Percentiles rank a stretch among this genome's conserved stretches.
These are phyloP conservation scores for Drosophila mercatorum DNA, from an alignment of 2,888 invertebrate species.

Conservation along the genomic window DNA sequence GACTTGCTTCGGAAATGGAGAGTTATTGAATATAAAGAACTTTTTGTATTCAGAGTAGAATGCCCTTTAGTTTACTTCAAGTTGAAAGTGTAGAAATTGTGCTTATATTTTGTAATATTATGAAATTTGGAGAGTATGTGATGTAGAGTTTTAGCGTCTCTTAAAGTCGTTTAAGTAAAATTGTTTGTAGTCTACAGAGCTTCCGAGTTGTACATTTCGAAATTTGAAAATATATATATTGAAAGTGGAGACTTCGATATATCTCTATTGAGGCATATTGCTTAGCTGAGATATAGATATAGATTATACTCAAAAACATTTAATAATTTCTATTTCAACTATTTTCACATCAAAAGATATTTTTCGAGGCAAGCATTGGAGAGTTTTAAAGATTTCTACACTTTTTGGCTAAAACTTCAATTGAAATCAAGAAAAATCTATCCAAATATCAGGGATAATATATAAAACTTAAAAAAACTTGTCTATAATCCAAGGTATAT, in stretches of 20 bases:
- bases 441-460: not conserved
- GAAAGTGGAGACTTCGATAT: not conserved
- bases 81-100: not conserved
- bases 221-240: too few relatives aligned
- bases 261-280: not conserved
- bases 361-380: too few relatives aligned
- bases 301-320: not conserved
- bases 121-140: not conserved
- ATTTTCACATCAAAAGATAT: not conserved
- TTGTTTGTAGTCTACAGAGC: too few relatives aligned
- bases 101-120: not conserved
- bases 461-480: not conserved
- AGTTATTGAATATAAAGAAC: not conserved
- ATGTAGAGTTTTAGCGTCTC: not conserved
- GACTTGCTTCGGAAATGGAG: not conserved
- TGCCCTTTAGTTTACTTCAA: too few relatives aligned
- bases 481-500: conserved; percentile 34
- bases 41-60: not conserved
- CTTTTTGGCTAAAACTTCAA: too few relatives aligned
- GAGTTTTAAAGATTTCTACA: not conserved
- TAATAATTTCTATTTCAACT: not conserved
- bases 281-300: too few relatives aligned
- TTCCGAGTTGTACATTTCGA: too few relatives aligned
- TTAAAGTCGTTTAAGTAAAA: too few relatives aligned
- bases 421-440: not conserved